Base-by-base conservation (phyloP, 2,797 vertebrate species). In the Furcifer pardalis region DNA sequence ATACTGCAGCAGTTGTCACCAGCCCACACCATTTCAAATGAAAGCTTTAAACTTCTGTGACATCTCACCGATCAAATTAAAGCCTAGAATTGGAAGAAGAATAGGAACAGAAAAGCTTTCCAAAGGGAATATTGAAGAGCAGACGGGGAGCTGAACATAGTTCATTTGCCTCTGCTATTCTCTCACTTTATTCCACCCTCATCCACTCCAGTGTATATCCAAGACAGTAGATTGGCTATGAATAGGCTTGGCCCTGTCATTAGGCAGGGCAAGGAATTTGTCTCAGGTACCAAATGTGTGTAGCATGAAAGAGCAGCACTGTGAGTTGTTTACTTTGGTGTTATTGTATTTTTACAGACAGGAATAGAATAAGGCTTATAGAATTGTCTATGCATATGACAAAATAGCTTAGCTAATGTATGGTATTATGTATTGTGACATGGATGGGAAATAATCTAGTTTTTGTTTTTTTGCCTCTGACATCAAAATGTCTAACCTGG, bases 11-110 rank as follows among this genome's bases (percentile, higher is more conserved):
- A 78, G 63, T 44, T 77, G 27, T 60, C 46, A 21, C 37, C 15
- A 46, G 27, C 5, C 52, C 32, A 27, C 52, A 72, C n/a, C 19
- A 46, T 84, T 72, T 84, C 30, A 78, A 84, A 84, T 78, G 76
- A 72, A 66, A 72, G 30, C 72, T 71, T 71, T 78, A 78, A 78
- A 84, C 76, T 78, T 72, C 46, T 40, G 37, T 84, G 83, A 42
- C 83, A 84, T 77, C 83, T 78, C 66, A 84, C 83, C 52, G 62
- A 84, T 84, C 75, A 84, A 71, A 84, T 84, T 84, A 84, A 78
- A 78, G n/a, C 52, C 52, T 78, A 35, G 42, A 84, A n/a, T 12
- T 17, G 66, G 76, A 71, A 78, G 75, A 84, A 72, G 60, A 78
- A 71, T 84, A 40, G 65, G 66, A 78, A 62, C 69, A 66, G 66